Conservation (phyloP, 1,140 invertebrate species). For the Drosophila bipectinata region DNA sequence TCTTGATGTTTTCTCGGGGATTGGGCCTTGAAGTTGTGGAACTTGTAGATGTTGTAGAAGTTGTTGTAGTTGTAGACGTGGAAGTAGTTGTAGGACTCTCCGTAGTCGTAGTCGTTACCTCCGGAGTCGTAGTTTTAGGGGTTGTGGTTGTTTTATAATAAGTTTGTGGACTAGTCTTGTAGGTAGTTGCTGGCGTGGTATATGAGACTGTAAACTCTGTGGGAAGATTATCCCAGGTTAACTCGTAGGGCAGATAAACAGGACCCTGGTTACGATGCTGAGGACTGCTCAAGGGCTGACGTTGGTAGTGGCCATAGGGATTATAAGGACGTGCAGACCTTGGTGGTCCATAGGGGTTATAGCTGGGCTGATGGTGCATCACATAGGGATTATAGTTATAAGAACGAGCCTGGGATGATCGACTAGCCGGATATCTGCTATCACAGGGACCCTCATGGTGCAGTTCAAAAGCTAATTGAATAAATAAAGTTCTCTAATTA, state of each 20-base stretch:
- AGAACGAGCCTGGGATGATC: constrained; percentile 6
- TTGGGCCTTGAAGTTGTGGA: neutral
- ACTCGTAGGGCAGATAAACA: constrained; percentile 29
- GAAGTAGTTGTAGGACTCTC: neutral
- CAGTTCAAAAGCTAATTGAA: constrained; percentile 22
- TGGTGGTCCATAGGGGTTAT: neutral
- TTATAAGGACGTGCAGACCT: constrained; percentile 9
- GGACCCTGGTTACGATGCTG: constrained; percentile 13
- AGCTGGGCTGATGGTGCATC: neutral
- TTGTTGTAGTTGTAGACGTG: neutral
- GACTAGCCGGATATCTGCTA: constrained; percentile 22
- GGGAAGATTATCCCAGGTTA: constrained; percentile 36
- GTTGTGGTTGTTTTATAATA: neutral
- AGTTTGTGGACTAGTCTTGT: neutral
- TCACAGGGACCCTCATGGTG: constrained; percentile 28
- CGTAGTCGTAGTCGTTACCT: neutral
- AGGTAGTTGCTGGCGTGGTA: neutral
- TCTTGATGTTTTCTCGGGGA: constrained; percentile 16
- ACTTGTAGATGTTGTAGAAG: neutral
- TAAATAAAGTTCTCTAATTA: neutral
- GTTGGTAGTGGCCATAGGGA: neutral
- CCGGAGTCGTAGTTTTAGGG: neutral
- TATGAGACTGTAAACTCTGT: constrained; percentile 6
- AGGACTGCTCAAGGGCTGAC: constrained; percentile 3
- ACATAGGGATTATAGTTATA: constrained; percentile 30